A percentile compares a stretch with the other conserved stretches of the same genome.
Conservation (phyloP, 2,797 vertebrate genomes). For the Chelon auratus region DNA sequence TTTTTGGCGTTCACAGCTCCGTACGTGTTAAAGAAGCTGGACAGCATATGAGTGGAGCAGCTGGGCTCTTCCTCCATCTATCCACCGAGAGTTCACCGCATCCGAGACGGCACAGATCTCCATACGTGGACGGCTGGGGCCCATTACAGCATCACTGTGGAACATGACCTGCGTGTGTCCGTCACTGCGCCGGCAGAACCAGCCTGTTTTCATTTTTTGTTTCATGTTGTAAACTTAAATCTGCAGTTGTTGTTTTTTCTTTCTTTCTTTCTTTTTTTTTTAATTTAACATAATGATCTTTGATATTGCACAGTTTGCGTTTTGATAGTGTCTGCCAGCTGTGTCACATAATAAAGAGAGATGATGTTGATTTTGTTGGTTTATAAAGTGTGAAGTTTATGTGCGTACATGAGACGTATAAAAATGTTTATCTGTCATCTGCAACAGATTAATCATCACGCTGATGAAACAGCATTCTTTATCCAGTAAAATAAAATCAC, state of each 20-base stretch:
- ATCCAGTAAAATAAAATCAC: no score
- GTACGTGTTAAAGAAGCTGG: slow-evolving; percentile 86
- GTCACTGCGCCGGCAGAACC: slow-evolving; percentile 31
- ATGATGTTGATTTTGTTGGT: slow-evolving; percentile 15
- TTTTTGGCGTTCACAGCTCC: slow-evolving; percentile 75
- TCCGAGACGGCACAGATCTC: slow-evolving; percentile 30
- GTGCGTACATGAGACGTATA: no score
- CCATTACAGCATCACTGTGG: slow-evolving; percentile 1
- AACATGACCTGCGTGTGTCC: slow-evolving; percentile 28
- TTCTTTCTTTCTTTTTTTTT: slow-evolving; percentile 6
- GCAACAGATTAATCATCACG: no score
- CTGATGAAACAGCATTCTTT: no score
- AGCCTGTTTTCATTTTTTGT: slow-evolving; percentile 13
- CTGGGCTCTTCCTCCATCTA: slow-evolving; percentile 19
- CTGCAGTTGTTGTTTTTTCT: background rate
- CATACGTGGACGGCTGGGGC: slow-evolving; percentile 23
- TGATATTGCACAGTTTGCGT: slow-evolving; percentile 25
- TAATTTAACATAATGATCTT: slow-evolving; percentile 24
- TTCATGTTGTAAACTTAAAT: slow-evolving; percentile 25
- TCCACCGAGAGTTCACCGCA: slow-evolving; percentile 42
- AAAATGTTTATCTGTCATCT: no score
- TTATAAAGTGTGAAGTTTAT: background rate
- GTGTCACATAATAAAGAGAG: slow-evolving; percentile 38
- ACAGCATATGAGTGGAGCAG: slow-evolving; percentile 83
- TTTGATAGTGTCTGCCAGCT: background rate